Base-by-base conservation (phyloP, 1,140 invertebrate genomes). In the Sinella curviseta region DNA sequence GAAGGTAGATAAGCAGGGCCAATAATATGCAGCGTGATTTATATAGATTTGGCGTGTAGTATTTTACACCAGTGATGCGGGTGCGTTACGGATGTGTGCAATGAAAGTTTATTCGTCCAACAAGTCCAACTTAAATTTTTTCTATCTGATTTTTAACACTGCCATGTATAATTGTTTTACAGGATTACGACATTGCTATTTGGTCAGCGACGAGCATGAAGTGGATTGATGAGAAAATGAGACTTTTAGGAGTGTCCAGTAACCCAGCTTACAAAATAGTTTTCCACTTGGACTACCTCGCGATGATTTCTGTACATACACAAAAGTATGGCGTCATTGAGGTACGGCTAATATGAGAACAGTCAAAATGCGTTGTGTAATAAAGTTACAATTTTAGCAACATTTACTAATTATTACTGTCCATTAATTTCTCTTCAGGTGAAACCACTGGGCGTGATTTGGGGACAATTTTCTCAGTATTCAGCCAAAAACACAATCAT, bases 191-290 rank as follows among this genome's bases (percentile, higher is more conserved):
- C 84, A 94, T 95, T 83, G 94, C 94, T 0, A 95, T 95, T 82
- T 94, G 94, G 96, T 98, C 97, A 48, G 97, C 97, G 0, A 99
- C 97, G 0, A 94, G 93, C 81, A 98, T 98, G 96, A 97, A 95
- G 84, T 99, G 96, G 96, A 98, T 99, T 73, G 94, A 97, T 84
- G 95, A 97, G 83, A 99, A 99, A 88, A 98, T 99, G 96, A 93
- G 93, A 77, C 87, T 98, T 30, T 88, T 99, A 0, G 96, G 96
- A 0, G 95, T 98, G 0, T 88, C 91, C 0, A 90, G 87, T 33
- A 92, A 98, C 88, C 89, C 92, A 3, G 91, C 92, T 79, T 99
- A 98, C 85, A 98, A 97, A 88, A 94, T 99, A 81, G 91, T 93
- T 82, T 98, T 97, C 87, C 94, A 96, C 86, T 86, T 98, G 54